Evolutionary conservation across 1,140 invertebrate genomes (phyloP), one percentile per base, ranked within the genome.

Genomic region (Phortica variegata): DNA sequence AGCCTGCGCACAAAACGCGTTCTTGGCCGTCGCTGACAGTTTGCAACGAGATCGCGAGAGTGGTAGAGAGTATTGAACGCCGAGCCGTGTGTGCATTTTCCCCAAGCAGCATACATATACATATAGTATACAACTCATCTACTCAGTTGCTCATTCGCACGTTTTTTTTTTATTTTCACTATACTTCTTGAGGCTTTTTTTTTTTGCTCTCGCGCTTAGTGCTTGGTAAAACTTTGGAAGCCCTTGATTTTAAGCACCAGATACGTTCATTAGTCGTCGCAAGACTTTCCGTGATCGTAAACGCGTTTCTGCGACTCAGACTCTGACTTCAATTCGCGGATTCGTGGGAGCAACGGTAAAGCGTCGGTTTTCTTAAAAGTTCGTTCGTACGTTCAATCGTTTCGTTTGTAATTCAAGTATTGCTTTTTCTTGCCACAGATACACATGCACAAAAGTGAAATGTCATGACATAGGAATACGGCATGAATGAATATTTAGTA

Each of bases 171-270:
- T 55, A n/a, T n/a, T n/a, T n/a, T n/a, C n/a, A n/a, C 19, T 49
- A 48, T 54, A 21, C 32, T 47, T 42, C 39, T 36, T 20, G 41
- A 12, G 20, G 42, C 16, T 29, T 43, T 47, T 37, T 47, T 50
- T 29, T 46, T 55, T 66, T 55, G n/a, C n/a, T n/a, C n/a, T n/a
- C n/a, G n/a, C n/a, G n/a, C n/a, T n/a, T n/a, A n/a, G n/a, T n/a
- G n/a, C n/a, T n/a, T n/a, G n/a, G 60, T 68, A 65, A 60, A 69
- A 61, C 55, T 51, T 53, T 53, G n/a, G 57, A 36, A 59, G 58
- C 65, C 60, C 65, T 63, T 70, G 65, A 65, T 69, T 61, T 60
- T 54, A 53, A 54, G 52, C 60, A 60, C 39, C 51, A 61, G 50
- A 60, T 58, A 65, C 60, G 56, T 55, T 58, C 52, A 69, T 62